Evolutionary conservation across 2,113 vertebrate genomes (phyloP).

Genomic region (Speoplatyrhinus poulsoni): DNA sequence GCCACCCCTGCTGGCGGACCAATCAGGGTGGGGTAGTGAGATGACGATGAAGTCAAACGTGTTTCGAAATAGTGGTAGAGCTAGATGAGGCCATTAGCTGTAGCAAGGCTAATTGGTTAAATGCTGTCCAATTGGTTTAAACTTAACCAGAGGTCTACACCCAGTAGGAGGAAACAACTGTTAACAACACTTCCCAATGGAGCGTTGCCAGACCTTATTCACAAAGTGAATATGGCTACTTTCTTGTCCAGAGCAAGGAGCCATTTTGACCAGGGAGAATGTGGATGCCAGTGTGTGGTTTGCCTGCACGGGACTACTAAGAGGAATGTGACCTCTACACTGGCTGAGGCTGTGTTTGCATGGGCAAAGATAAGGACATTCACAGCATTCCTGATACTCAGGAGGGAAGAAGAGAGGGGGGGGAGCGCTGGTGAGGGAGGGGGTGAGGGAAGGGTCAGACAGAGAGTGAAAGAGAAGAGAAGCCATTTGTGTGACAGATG

Average conservation of each 20-base stretch:
- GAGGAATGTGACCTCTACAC: constrained; percentile 62
- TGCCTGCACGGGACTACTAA: constrained; percentile 41
- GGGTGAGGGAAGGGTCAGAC: background rate
- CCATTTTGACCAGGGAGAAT: constrained; percentile 10
- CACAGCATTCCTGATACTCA: constrained; percentile 62
- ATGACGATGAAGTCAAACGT: too few relatives aligned
- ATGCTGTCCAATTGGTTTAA: too few relatives aligned
- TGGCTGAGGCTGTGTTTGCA: constrained; percentile 63
- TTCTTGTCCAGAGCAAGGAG: constrained; percentile 1
- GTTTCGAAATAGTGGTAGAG: too few relatives aligned
- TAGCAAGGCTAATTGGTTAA: background rate
- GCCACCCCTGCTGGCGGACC: too few relatives aligned
- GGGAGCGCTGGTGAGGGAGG: background rate
- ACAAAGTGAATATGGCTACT: background rate
- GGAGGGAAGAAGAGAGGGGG: constrained; percentile 11
- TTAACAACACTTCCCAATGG: too few relatives aligned
- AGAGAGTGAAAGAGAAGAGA: background rate
- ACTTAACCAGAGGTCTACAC: too few relatives aligned
- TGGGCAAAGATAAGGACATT: constrained; percentile 70
- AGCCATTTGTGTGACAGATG: background rate
- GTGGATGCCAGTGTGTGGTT: constrained; percentile 38
- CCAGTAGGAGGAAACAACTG: too few relatives aligned
- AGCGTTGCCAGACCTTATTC: background rate
- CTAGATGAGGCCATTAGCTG: background rate
- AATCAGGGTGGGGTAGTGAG: too few relatives aligned